Conservation (phyloP, 2,888 invertebrate genomes). For the Tipula unca region DNA sequence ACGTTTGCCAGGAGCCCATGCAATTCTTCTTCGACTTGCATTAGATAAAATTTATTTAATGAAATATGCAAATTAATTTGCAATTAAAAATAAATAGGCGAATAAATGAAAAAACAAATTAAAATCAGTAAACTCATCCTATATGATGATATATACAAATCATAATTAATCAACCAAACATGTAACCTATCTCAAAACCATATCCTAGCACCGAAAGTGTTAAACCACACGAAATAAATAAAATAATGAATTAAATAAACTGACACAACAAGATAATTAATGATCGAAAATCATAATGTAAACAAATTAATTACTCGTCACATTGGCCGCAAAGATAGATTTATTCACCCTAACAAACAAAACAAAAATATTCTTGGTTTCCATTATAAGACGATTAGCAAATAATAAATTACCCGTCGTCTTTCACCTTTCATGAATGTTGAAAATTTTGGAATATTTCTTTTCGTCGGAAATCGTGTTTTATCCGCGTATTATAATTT, state of each 20-base stretch:
- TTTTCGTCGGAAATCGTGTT: neutral
- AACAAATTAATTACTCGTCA: neutral
- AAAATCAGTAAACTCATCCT: too few relatives aligned
- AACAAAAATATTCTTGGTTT: neutral
- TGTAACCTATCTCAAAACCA: neutral
- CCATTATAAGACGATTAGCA: neutral
- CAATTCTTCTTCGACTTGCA: too few relatives aligned
- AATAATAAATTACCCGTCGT: neutral
- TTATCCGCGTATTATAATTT: neutral
- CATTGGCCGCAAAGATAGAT: neutral
- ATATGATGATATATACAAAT: too few relatives aligned
- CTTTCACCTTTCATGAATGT: neutral
- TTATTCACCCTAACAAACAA: neutral
- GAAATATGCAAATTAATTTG: too few relatives aligned
- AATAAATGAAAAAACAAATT: too few relatives aligned
- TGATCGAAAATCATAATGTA: neutral
- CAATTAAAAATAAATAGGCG: too few relatives aligned
- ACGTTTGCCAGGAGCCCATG: too few relatives aligned
- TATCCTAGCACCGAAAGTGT: neutral
- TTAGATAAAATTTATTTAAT: too few relatives aligned
- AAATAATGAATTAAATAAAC: neutral
- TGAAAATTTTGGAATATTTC: neutral
- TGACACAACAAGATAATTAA: neutral
- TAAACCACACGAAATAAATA: neutral
- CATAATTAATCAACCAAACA: too few relatives aligned